Evolutionary conservation across 2,888 invertebrate genomes (phyloP).

Genomic region (Salticus scenicus): DNA sequence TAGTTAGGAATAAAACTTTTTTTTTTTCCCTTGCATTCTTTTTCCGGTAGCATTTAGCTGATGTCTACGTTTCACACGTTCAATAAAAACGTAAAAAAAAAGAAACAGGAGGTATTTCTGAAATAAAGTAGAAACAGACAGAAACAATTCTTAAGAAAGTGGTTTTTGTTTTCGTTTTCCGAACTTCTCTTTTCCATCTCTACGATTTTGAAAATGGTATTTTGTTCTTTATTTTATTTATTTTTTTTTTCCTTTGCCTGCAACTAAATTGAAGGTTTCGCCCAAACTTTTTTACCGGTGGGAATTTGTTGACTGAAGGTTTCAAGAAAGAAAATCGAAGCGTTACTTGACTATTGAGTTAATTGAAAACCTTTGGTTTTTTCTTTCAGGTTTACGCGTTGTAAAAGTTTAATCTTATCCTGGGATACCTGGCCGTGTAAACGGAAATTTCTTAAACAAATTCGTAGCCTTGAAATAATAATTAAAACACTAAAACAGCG

Average conservation of each 20-base stretch:
- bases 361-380: neutral
- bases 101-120: neutral
- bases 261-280: conserved; percentile 9
- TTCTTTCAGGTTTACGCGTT: neutral
- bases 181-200: conserved; percentile 11
- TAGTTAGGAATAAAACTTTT: conserved; percentile 35
- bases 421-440: neutral
- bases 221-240: conserved; percentile 11
- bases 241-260: neutral
- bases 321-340: neutral
- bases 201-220: neutral
- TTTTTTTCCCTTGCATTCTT: conserved; percentile 16
- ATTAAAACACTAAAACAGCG: too few relatives aligned
- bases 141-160: conserved; percentile 63
- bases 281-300: neutral
- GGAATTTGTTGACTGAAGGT: neutral
- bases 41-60: conserved; percentile 44
- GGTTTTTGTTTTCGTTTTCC: conserved; percentile 34
- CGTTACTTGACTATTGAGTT: neutral
- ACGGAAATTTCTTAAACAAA: conserved; percentile 7
- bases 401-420: conserved; percentile 13
- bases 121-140: conserved; percentile 38
- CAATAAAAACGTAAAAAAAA: conserved; percentile 49
- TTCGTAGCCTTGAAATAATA: too few relatives aligned
- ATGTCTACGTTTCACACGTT: conserved; percentile 55